phyloP scores from a whole-genome alignment of 1,140 invertebrate genomes.

The Zaprionus inermis region DNA sequence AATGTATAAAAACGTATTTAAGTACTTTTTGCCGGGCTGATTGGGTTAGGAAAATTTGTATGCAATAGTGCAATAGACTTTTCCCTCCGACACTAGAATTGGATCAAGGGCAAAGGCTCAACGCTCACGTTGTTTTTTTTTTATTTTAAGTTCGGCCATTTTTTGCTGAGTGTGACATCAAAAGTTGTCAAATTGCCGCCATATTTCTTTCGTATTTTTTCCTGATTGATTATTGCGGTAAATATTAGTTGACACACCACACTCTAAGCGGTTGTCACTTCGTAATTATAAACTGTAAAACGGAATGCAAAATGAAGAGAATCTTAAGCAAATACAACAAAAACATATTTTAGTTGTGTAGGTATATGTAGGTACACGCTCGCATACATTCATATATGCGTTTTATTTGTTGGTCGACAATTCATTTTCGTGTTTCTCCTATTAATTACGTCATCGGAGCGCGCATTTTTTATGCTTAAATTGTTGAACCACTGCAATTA shows the following conservation, averaged over 20 bases:
- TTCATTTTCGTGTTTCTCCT: slow-evolving; percentile 67
- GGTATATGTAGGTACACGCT: slow-evolving; percentile 3
- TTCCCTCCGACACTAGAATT: slow-evolving; percentile 39
- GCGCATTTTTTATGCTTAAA: slow-evolving; percentile 70
- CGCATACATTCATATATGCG: slow-evolving; percentile 26
- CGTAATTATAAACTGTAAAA: slow-evolving; percentile 43
- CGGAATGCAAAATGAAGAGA: slow-evolving; percentile 30
- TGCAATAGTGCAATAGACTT: slow-evolving; percentile 20
- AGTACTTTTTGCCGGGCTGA: slow-evolving; percentile 44
- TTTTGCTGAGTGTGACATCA: slow-evolving; percentile 55
- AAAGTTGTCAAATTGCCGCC: slow-evolving; percentile 76
- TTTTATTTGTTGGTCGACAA: slow-evolving; percentile 53
- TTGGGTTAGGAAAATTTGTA: slow-evolving; percentile 11
- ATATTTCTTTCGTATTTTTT: slow-evolving; percentile 66
- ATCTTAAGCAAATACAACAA: slow-evolving; percentile 43
- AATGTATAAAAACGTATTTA: slow-evolving; percentile 35
- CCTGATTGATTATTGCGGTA: slow-evolving; percentile 65
- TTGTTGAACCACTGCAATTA: slow-evolving; percentile 55
- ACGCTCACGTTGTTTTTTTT: slow-evolving; percentile 16
- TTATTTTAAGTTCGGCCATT: slow-evolving; percentile 59
- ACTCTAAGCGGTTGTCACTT: slow-evolving; percentile 22
- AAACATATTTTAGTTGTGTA: slow-evolving; percentile 45
- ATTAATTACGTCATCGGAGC: slow-evolving; percentile 76
- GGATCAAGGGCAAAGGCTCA: slow-evolving; percentile 60
- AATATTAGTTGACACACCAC: slow-evolving; percentile 70